Percentiles rank a stretch among this genome's conserved stretches.
These are phyloP conservation scores for Bufotes viridis DNA, from an alignment of 2,797 vertebrate genomes.

Conservation along the genomic window DNA sequence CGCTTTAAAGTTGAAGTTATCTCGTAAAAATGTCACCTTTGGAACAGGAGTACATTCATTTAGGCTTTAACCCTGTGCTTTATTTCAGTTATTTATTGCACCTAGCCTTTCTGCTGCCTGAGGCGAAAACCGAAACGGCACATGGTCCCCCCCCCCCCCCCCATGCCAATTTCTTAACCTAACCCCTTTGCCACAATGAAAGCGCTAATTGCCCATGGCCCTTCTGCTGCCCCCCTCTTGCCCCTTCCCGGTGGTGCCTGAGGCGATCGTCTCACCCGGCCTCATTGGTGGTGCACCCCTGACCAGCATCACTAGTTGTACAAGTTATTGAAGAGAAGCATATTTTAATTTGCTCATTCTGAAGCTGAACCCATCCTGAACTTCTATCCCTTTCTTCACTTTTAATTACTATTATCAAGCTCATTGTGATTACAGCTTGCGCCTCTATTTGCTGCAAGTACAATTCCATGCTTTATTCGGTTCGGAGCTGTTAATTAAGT, in stretches of 20 bases:
- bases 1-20: no score
- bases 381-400: conserved; percentile 17
- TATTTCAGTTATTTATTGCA: neutral
- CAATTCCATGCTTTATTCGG: conserved; percentile 19
- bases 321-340: neutral
- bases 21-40: no score
- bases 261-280: no score
- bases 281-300: no score
- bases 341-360: conserved; percentile 35
- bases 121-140: no score
- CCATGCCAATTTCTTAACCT: no score
- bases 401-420: conserved; percentile 38
- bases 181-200: no score
- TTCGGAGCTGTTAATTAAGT: conserved; percentile 20
- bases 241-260: no score
- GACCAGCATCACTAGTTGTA: neutral
- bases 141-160: no score
- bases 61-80: neutral
- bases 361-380: conserved; percentile 9
- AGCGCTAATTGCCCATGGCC: no score
- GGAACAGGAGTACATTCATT: neutral
- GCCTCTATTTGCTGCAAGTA: conserved; percentile 37
- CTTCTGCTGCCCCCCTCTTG: no score
- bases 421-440: conserved; percentile 32
- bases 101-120: no score